A percentile compares a stretch with the other conserved stretches of the same genome.
Evolutionary conservation across 37 sponge, comb jelly and placozoan species (phyloP).

Genomic region (Agelas oroides): DNA sequence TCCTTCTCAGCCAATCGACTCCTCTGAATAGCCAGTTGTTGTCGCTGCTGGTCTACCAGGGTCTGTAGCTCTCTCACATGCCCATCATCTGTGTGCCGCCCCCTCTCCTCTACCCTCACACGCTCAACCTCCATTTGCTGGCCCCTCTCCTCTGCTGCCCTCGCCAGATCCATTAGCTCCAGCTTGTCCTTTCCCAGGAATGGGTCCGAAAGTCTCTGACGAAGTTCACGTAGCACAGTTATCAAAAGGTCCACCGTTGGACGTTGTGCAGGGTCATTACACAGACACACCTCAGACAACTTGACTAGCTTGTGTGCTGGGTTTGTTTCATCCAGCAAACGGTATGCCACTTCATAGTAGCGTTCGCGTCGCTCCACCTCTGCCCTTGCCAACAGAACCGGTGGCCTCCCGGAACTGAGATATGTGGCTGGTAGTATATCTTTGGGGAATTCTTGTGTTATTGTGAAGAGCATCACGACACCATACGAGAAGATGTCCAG

Average conservation of each 20-base stretch:
- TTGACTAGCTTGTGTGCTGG: neutral
- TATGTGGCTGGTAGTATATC: constrained; percentile 15
- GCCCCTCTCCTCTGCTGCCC: neutral
- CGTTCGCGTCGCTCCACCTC: constrained; percentile 50
- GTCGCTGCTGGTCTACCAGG: neutral
- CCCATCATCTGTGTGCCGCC: neutral
- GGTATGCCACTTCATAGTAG: constrained; percentile 37
- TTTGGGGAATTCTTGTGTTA: constrained; percentile 47
- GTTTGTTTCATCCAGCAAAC: neutral
- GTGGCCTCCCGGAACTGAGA: neutral
- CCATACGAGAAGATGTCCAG: constrained; percentile 74
- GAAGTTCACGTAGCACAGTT: neutral
- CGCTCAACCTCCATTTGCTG: neutral
- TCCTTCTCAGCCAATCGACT: neutral
- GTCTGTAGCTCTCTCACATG: neutral
- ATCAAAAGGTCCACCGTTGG: constrained; percentile 20
- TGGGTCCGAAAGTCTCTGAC: neutral
- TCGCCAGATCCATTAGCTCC: constrained; percentile 15
- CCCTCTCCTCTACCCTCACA: neutral
- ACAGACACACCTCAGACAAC: constrained; percentile 29
- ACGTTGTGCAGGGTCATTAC: constrained; percentile 14
- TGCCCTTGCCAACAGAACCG: constrained; percentile 11
- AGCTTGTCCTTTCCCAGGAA: constrained; percentile 37
- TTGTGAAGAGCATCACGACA: constrained; percentile 33
- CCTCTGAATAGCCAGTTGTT: neutral